A percentile compares a stretch with the other conserved stretches of the same genome.
These are phyloP conservation scores for Sinocyclocheilus grahami DNA, from an alignment of 2,113 vertebrate genomes.

Conservation along the genomic window DNA sequence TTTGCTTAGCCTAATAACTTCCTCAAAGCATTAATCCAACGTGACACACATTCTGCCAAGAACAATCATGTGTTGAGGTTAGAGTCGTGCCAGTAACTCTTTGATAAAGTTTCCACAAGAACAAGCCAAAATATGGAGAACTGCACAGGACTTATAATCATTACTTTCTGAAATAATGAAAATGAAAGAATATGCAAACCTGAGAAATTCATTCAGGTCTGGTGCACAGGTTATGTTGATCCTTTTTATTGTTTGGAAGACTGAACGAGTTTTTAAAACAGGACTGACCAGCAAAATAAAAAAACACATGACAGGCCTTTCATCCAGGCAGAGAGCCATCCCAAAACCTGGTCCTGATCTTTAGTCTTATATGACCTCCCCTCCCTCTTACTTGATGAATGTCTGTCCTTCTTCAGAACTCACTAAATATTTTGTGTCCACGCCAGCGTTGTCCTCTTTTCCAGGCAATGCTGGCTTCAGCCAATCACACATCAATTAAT, in stretches of 20 bases:
- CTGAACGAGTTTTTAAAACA: background rate
- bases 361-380: constrained; percentile 12
- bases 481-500: constrained; percentile 31
- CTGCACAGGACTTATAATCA: background rate
- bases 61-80: constrained; percentile 2
- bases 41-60: constrained; percentile 14
- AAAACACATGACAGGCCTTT: constrained; percentile 16
- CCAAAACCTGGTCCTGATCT: constrained; percentile 5
- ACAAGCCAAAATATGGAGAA: background rate
- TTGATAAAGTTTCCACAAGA: constrained; percentile 3
- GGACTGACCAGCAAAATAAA: background rate
- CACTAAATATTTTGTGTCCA: constrained; percentile 46
- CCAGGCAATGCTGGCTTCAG: constrained; percentile 28
- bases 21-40: background rate
- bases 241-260: background rate
- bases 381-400: constrained; percentile 35
- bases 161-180: background rate
- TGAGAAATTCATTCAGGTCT: background rate
- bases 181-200: too few relatives aligned
- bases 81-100: background rate
- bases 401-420: constrained; percentile 65
- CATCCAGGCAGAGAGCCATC: background rate
- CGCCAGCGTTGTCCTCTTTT: constrained; percentile 40
- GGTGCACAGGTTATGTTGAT: background rate
- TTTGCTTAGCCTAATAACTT: constrained; percentile 6